Evolutionary conservation across 2,113 vertebrate species (phyloP).

Genomic region (Diadophis punctatus): DNA sequence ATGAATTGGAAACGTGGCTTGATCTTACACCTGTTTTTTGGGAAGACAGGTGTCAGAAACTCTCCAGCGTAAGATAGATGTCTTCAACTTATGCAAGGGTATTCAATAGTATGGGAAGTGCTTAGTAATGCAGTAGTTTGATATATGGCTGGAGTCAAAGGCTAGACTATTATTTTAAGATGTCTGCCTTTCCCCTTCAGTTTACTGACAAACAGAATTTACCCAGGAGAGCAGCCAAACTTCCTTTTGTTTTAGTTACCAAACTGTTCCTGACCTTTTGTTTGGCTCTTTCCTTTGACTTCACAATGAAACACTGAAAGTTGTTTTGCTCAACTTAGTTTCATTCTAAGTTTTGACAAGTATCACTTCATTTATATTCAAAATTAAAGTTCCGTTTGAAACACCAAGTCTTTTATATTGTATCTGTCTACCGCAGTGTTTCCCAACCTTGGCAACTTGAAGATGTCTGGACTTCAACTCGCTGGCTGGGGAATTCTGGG

Average conservation of each 20-base stretch:
- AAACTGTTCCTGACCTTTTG: conserved; percentile 22
- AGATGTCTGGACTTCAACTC: no score
- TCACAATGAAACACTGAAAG: background rate
- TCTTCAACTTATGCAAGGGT: conserved; percentile 20
- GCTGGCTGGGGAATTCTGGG: no score
- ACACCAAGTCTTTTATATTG: background rate
- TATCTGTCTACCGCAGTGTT: background rate
- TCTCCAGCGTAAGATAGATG: background rate
- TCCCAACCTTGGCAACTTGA: no score
- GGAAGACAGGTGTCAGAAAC: conserved; percentile 28
- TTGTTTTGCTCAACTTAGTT: background rate
- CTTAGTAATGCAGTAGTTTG: conserved; percentile 19
- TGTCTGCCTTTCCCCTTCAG: conserved; percentile 44
- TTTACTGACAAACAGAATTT: conserved; percentile 58
- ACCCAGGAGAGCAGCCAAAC: conserved; percentile 48
- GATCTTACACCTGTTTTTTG: conserved; percentile 33
- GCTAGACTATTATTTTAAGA: conserved; percentile 43
- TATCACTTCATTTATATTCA: conserved; percentile 7
- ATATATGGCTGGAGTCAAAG: conserved; percentile 54
- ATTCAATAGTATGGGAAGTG: conserved; percentile 31
- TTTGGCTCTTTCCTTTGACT: background rate
- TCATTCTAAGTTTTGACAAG: conserved; percentile 9
- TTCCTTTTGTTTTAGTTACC: conserved; percentile 43
- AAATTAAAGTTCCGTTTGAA: background rate
- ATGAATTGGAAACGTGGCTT: conserved; percentile 4